Evolutionary conservation across 2,888 invertebrate genomes (phyloP), one percentile per base, ranked within the genome.

Genomic region (Epinotia ramella): DNA sequence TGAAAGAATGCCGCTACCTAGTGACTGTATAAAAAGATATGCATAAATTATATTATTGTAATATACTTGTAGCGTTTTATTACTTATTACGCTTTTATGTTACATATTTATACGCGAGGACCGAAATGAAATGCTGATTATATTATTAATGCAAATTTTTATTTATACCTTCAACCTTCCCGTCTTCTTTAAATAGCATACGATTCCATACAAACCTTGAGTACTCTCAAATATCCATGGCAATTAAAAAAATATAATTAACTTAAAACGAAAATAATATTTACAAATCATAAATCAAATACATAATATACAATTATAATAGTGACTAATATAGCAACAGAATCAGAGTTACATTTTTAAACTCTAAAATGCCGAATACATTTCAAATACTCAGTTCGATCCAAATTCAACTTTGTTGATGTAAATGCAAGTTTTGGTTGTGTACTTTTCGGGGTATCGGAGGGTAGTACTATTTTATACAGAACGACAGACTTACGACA

Each of bases 261-360:
- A 92, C 90, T 92, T 92, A 92, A 89, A 83, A 72, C 56, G 18
- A 87, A 90, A 88, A 87, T 86, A 89, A 90, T 94, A 94, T 94
- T 94, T 94, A 94, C 94, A 94, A 93, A 93, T 92, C 86, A 91
- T 87, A 89, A 86, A 88, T 86, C 88, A 83, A 89, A 92, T 91
- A 93, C 86, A 94, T 89, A 93, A 91, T 91, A 93, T 91, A 93
- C 92, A 94, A 89, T 91, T 93, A 94, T 88, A 92, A 88, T 93
- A 94, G 88, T 94, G 94, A 94, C 94, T 94, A 92, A 90, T 86
- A 86, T 88, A 90, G 82, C 84, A 88, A 89, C 85, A 87, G 86
- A 89, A 89, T 81, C 62, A 85, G 82, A 86, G 87, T 88, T 86
- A 85, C 86, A 84, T 82, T 83, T 86, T 86, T 88, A 89, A 90